Conservation (phyloP, 2,797 vertebrate species). For the Xiphorhynchus erythropygius region DNA sequence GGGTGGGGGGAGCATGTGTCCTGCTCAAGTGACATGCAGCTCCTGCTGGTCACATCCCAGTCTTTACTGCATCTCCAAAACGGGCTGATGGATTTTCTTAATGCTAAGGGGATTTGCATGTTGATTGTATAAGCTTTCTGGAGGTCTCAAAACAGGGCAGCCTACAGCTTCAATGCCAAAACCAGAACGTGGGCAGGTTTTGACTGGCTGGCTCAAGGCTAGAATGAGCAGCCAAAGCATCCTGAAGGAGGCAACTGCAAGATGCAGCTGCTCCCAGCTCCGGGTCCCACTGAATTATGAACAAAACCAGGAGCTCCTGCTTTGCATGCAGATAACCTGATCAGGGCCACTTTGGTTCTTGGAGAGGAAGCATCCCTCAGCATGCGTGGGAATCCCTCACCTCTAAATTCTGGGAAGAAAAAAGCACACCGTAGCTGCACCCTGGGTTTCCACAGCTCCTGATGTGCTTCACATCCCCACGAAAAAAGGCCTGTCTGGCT, state of each 20-base stretch:
- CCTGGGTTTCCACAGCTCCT: not conserved
- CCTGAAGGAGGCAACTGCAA: slow-evolving; percentile 35
- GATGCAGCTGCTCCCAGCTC: slow-evolving; percentile 34
- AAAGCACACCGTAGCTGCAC: not conserved
- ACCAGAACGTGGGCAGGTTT: slow-evolving; percentile 60
- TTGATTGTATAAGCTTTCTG: slow-evolving; percentile 39
- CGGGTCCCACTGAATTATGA: not conserved
- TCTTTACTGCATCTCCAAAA: not conserved
- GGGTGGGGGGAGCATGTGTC: not conserved
- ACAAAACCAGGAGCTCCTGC: slow-evolving; percentile 49
- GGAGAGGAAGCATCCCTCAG: slow-evolving; percentile 12
- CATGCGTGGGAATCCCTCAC: slow-evolving; percentile 10
- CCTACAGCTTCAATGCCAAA: slow-evolving; percentile 52
- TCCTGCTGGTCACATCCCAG: slow-evolving; percentile 4
- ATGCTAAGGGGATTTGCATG: slow-evolving; percentile 39
- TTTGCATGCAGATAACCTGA: slow-evolving; percentile 59
- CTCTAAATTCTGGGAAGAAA: not conserved
- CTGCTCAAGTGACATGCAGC: not conserved
- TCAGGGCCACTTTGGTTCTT: not conserved
- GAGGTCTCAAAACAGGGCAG: slow-evolving; percentile 39
- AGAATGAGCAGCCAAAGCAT: slow-evolving; percentile 40
- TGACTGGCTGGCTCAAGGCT: slow-evolving; percentile 67
- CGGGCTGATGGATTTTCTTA: slow-evolving; percentile 21
- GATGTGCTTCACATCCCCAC: not conserved
- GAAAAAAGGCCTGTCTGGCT: not conserved